Evolutionary conservation across 2,888 invertebrate genomes (phyloP).

Genomic region (Archips crataeganus): DNA sequence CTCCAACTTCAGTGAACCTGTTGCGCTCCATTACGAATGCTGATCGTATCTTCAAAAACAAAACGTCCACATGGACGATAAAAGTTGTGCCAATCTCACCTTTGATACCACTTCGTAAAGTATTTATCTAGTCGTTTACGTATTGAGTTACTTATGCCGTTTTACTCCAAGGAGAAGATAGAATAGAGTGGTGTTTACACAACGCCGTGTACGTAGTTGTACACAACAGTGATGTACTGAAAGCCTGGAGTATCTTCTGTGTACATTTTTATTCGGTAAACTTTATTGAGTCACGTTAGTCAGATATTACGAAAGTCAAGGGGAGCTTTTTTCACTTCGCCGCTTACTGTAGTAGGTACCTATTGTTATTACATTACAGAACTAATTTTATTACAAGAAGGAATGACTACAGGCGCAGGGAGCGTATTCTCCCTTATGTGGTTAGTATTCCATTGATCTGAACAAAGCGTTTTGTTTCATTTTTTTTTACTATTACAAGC

Average conservation of each 20-base stretch:
- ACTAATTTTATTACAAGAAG: no score
- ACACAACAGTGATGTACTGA: background rate
- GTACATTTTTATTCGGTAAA: slow-evolving; percentile 9
- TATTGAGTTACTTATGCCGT: background rate
- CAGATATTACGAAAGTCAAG: background rate
- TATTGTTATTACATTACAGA: no score
- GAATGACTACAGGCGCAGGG: no score
- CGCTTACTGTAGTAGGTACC: no score
- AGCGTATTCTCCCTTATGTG: no score
- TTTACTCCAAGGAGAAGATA: background rate
- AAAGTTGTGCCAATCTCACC: background rate
- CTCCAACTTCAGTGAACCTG: background rate
- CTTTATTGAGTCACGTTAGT: background rate
- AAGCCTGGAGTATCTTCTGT: slow-evolving; percentile 1
- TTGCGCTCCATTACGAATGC: slow-evolving; percentile 21
- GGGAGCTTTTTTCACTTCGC: background rate
- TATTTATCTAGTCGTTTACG: background rate
- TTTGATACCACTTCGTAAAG: background rate
- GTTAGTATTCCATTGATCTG: no score
- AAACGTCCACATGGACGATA: background rate
- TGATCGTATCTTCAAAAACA: background rate
- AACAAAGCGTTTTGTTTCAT: no score
- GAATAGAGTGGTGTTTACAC: slow-evolving; percentile 10
- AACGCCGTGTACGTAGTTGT: background rate
- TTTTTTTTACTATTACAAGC: no score